A percentile compares a stretch with the other conserved stretches of the same genome.
phyloP scores from a whole-genome alignment of 2,113 vertebrate species.

The Calidris pugnax region DNA sequence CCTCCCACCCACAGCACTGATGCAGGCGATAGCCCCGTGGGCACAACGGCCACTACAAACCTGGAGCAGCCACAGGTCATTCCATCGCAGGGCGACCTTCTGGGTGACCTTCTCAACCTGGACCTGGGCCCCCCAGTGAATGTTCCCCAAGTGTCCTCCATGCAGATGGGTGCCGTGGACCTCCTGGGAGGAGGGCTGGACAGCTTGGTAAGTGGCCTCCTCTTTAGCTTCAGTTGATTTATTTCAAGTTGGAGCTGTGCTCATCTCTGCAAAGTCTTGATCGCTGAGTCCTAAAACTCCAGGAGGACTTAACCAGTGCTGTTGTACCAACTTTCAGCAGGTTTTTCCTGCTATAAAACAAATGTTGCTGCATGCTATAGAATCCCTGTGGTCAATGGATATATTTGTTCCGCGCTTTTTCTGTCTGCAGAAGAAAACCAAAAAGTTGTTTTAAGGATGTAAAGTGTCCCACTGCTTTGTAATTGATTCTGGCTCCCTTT shows the following conservation, averaged over 20 bases:
- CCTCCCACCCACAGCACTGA: slow-evolving; percentile 78
- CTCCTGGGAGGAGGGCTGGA: slow-evolving; percentile 95
- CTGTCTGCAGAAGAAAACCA: background rate
- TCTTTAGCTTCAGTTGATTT: background rate
- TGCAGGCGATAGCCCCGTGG: slow-evolving; percentile 93
- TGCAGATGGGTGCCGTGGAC: slow-evolving; percentile 96
- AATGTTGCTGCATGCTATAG: background rate
- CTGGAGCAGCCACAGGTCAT: slow-evolving; percentile 93
- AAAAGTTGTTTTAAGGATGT: background rate
- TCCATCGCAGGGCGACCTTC: slow-evolving; percentile 92
- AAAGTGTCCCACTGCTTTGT: background rate
- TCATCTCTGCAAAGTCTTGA: slow-evolving; percentile 10
- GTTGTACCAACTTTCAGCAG: background rate
- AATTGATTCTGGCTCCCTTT: background rate
- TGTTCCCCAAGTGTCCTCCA: slow-evolving; percentile 89
- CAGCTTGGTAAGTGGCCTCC: slow-evolving; percentile 86
- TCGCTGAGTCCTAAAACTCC: background rate
- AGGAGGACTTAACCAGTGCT: background rate
- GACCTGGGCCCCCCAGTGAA: slow-evolving; percentile 93
- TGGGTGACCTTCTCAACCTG: slow-evolving; percentile 95
- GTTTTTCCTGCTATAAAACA: background rate
- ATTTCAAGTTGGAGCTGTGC: slow-evolving; percentile 14
- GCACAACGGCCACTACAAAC: slow-evolving; percentile 75
- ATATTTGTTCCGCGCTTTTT: background rate
- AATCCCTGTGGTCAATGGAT: background rate